A percentile compares a stretch with the other conserved stretches of the same genome.
These are phyloP conservation scores for Apomyelois bistriatella DNA, from an alignment of 2,888 invertebrate species.

Conservation along the genomic window DNA sequence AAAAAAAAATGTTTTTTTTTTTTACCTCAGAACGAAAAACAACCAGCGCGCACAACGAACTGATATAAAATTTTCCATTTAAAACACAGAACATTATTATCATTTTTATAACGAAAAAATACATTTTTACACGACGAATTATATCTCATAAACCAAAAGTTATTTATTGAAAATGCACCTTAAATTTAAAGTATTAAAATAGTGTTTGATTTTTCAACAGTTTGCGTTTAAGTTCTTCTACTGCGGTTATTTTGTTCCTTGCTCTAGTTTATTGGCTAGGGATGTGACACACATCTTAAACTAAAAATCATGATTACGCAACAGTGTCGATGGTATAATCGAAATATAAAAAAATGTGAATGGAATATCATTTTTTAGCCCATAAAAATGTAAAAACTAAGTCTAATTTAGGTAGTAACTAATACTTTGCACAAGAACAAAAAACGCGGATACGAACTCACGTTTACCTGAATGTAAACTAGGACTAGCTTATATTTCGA, in stretches of 20 bases:
- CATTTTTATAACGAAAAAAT: slow-evolving; percentile 76
- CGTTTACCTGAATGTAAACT: too few species aligned
- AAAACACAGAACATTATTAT: slow-evolving; percentile 73
- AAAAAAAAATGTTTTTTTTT: slow-evolving; percentile 14
- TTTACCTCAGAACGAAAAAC: slow-evolving; percentile 60
- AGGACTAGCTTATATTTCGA: too few species aligned
- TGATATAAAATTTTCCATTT: slow-evolving; percentile 77
- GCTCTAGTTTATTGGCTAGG: slow-evolving; percentile 72
- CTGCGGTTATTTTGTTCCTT: slow-evolving; percentile 40
- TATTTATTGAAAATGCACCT: slow-evolving; percentile 29
- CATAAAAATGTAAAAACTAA: too few species aligned
- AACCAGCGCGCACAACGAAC: slow-evolving; percentile 55
- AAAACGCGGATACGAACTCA: too few species aligned
- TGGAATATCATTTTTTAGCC: too few species aligned
- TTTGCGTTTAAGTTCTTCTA: slow-evolving; percentile 41
- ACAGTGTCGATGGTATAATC: background rate
- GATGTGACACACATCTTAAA: slow-evolving; percentile 43
- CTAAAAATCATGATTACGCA: slow-evolving; percentile 33
- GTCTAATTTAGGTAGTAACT: too few species aligned
- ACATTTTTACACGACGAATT: slow-evolving; percentile 34
- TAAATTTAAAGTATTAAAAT: slow-evolving; percentile 29
- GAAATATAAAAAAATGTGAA: slow-evolving; percentile 20
- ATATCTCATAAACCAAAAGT: slow-evolving; percentile 30
- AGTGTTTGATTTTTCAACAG: slow-evolving; percentile 27
- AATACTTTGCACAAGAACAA: too few species aligned